Evolutionary conservation across 2,113 vertebrate genomes (phyloP), one percentile per base, ranked within the genome.

Genomic region (Cinclus cinclus): DNA sequence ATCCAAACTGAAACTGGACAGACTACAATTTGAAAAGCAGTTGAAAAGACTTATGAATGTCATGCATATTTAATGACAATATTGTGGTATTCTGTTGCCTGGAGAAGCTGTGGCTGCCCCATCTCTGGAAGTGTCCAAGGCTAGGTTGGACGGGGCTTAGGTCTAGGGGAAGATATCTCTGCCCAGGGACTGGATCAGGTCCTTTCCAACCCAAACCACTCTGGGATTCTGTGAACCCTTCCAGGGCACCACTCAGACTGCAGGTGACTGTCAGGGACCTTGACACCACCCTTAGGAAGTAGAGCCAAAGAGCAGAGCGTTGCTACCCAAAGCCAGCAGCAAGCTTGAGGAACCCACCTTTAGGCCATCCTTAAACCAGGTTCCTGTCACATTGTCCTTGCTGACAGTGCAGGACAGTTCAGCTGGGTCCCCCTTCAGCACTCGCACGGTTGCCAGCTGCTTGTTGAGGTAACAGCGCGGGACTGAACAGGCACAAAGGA

Each of bases 351-450:
- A 71, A 30, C 82, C 75, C 94, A 99, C 99, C 98, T 99, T 96
- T 42, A 97, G 91, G 12, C 98, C 99, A 56, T 99, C 98, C 89
- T 99, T 99, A 95, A 98, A 98, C 99, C 99, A 99, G 74, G 97
- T 63, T 31, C 98, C 98, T 4, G 98, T 97, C 74, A 98, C 97
- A 1, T 98, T 94, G 21, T 98, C 95, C 20, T 90, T 98, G 92
- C 96, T 98, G 90, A 99, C 97, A 67, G 87, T 97, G 82, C 98
- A 99, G 53, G 97, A 97, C n/a, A 99, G 92, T 50, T 98, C 95
- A 20, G 97, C 95, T 15, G 97, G 87, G 20, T 98, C 97, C 7
- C 98, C 98, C 60, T 98, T 98, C 59, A 96, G 86, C 37, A 97
- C 98, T 31, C 91, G 94, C 17, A 96, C 79, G 21, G 98, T 98